Evolutionary conservation across 2,113 vertebrate genomes (phyloP), one percentile per base, ranked within the genome.

Genomic region (Semnopithecus entellus): DNA sequence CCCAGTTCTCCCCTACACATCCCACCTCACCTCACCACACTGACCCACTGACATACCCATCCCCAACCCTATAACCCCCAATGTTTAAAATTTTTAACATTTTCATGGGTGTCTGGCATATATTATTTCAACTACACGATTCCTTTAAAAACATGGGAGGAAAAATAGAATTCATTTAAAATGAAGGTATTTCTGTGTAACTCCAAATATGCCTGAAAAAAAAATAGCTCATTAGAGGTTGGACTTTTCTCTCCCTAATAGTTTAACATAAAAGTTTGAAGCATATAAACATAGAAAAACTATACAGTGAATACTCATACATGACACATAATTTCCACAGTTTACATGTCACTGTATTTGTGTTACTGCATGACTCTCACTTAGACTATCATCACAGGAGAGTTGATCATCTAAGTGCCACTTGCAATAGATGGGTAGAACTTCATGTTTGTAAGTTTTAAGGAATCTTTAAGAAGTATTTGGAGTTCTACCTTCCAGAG

Each of bases 11-110:
- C 8, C 55, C 27, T 25, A 16, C 9, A 84, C 22, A 25, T 40
- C 4, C n/a, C 8, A 16, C 9, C 0, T 50, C 8, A 59, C 43
- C 5, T 27, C 0, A 50, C 38, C 45, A n/a, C 22, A 64, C 7
- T 50, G 35, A 72, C 5, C 38, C 66, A 52, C 8, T n/a, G 52
- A 64, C 32, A 66, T 73, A 48, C 6, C 23, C 57, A 35, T 35
- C 3, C 14, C 43, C 16, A 32, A 45, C 9, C 2, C 32, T 57
- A 2, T 68, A 22, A 52, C 32, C 75, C 11, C 38, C 14, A 17
- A 2, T 50, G 32, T 55, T 55, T 48, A 59, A 83, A 45, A 22
- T 3, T 2, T 57, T 66, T 66, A 43, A 45, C 9, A 43, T 73
- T 43, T 48, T 45, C 32, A 6, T 61, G 3, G 27, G 8, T 40